These are phyloP conservation scores for Gymnopithys bicolor DNA, from an alignment of 2,797 vertebrate genomes.

Conservation along the genomic window DNA sequence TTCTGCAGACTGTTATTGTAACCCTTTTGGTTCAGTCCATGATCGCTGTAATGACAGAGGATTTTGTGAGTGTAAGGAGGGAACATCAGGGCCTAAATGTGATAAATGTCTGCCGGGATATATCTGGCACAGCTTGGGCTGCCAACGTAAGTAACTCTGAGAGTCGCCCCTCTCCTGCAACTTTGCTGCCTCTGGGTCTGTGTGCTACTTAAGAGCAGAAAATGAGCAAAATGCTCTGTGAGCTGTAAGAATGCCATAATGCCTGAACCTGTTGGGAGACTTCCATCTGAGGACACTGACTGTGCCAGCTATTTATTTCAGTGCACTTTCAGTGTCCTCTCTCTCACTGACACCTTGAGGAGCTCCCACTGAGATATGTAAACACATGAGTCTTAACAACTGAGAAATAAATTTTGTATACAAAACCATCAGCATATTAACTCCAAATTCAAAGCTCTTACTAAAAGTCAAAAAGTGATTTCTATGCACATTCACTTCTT, in stretches of 20 bases:
- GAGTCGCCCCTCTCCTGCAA: slow-evolving; percentile 74
- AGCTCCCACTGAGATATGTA: slow-evolving; percentile 29
- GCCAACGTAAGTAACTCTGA: slow-evolving; percentile 94
- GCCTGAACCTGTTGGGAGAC: background rate
- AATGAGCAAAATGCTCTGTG: background rate
- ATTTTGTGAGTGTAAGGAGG: slow-evolving; percentile 99
- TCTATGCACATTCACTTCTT: slow-evolving; percentile 23
- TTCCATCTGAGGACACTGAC: slow-evolving; percentile 17
- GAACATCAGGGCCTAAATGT: slow-evolving; percentile 95
- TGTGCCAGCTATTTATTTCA: background rate
- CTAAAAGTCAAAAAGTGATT: slow-evolving; percentile 29
- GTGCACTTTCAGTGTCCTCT: background rate
- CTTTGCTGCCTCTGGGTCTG: slow-evolving; percentile 64
- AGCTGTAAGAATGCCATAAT: slow-evolving; percentile 21
- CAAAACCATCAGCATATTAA: background rate
- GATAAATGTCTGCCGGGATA: slow-evolving; percentile 96
- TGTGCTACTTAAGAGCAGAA: slow-evolving; percentile 63
- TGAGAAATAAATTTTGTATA: slow-evolving; percentile 26
- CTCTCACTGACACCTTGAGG: background rate
- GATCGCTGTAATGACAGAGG: slow-evolving; percentile 98
- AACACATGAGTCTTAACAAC: background rate
- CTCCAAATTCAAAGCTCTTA: background rate
- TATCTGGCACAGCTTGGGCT: slow-evolving; percentile 96
- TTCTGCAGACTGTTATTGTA: slow-evolving; percentile 99
- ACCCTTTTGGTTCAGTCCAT: slow-evolving; percentile 94